phyloP scores from a whole-genome alignment of 2,888 invertebrate species.

The Pterostichus madidus region DNA sequence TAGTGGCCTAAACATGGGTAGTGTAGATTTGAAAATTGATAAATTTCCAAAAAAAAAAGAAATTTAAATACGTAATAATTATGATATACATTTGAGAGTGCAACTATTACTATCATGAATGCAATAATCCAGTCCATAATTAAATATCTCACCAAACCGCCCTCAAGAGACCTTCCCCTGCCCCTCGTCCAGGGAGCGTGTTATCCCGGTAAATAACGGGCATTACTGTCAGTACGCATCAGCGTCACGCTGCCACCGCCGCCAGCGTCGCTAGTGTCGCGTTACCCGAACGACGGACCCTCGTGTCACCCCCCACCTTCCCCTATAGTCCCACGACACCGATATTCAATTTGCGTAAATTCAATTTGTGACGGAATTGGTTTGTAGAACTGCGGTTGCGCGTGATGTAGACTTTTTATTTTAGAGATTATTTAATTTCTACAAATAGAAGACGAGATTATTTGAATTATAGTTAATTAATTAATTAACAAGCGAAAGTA shows the following conservation, averaged over 20 bases:
- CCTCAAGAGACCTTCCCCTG: not conserved
- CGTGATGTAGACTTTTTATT: no score
- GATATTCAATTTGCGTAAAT: slow-evolving; percentile 66
- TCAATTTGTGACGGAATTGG: slow-evolving; percentile 60
- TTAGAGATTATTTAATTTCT: no score
- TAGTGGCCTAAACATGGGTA: no score
- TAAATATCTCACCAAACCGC: slow-evolving; percentile 11
- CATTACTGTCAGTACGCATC: slow-evolving; percentile 71
- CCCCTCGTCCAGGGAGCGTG: slow-evolving; percentile 65
- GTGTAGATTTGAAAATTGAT: no score
- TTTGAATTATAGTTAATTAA: no score
- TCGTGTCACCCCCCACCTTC: slow-evolving; percentile 11
- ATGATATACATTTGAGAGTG: no score
- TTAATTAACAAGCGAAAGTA: no score
- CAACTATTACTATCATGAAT: not conserved
- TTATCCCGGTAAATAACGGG: slow-evolving; percentile 70
- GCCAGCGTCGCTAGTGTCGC: slow-evolving; percentile 68
- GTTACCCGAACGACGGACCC: slow-evolving; percentile 56
- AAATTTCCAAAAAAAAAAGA: no score
- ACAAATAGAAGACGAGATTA: no score
- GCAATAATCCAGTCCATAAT: slow-evolving; percentile 12
- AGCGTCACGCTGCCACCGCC: slow-evolving; percentile 67
- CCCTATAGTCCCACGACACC: slow-evolving; percentile 47
- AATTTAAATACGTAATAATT: no score
- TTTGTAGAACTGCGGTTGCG: slow-evolving; percentile 47